These are phyloP conservation scores for Atrina japonica DNA, from an alignment of 2,888 invertebrate species.

Conservation along the genomic window DNA sequence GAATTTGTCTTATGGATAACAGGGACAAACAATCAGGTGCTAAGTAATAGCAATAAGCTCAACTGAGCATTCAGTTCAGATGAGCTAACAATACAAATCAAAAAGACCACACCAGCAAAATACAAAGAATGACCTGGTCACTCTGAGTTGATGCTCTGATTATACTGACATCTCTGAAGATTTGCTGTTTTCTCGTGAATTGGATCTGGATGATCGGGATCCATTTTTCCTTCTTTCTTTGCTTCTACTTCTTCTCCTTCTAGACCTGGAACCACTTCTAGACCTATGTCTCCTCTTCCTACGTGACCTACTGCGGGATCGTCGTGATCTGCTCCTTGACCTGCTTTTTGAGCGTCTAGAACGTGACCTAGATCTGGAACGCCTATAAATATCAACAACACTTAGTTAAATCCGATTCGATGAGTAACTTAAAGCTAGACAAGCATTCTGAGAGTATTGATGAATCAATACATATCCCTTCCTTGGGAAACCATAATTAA, in stretches of 20 bases:
- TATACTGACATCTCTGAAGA: slow-evolving; percentile 3
- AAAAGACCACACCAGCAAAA: too few relatives aligned
- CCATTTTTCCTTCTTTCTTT: slow-evolving; percentile 23
- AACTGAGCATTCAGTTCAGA: too few relatives aligned
- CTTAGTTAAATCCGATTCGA: too few relatives aligned
- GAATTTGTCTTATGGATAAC: too few relatives aligned
- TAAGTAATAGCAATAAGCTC: too few relatives aligned
- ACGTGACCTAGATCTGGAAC: background rate
- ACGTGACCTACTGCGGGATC: slow-evolving; percentile 29
- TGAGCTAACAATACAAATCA: too few relatives aligned
- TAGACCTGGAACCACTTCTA: slow-evolving; percentile 32
- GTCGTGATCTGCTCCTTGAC: slow-evolving; percentile 36
- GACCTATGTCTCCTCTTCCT: slow-evolving; percentile 21
- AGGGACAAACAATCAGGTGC: too few relatives aligned
- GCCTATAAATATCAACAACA: background rate
- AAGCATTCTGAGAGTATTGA: too few relatives aligned
- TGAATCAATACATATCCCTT: too few relatives aligned
- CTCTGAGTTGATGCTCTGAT: background rate
- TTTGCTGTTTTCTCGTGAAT: background rate
- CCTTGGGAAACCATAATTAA: too few relatives aligned
- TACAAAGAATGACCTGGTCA: too few relatives aligned
- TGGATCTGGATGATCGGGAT: slow-evolving; percentile 6
- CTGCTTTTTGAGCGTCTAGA: slow-evolving; percentile 26
- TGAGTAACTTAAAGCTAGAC: too few relatives aligned
- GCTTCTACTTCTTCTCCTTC: slow-evolving; percentile 24